Base-by-base conservation (phyloP, 2,888 invertebrate genomes). In the Vanessa cardui region DNA sequence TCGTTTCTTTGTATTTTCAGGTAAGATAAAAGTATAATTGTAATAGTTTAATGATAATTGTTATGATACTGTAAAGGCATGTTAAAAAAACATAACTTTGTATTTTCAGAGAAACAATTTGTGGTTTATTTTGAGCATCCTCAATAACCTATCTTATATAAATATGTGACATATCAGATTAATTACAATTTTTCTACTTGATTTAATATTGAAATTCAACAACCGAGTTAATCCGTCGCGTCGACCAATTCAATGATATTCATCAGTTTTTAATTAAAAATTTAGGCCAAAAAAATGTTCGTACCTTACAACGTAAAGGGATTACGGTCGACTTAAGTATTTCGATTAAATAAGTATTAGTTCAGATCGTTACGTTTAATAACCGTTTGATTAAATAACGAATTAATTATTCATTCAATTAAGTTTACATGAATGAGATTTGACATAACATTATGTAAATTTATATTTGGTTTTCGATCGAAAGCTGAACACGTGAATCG, bases 191-290 rank as follows among this genome's bases (percentile, higher is more conserved):
- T 26, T 66, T 64, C 33, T 54, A 52, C 60, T 54, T 60, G 33
- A 58, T 18, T 45, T 58, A 59, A 47, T 46, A 62, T 33, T 46
- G 21, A 52, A 45, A 54, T 6, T 26, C 52, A 54, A 54, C 16
- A n/a, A 54, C 54, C 31, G 54, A 69, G 59, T 62, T 59, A 62
- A 69, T 62, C 68, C 65, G 52, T 39, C 3, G 39, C 50, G 26
- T 62, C 26, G 62, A 66, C 18, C 33, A 18, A 44, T 50, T 21
- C 39, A 18, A 18, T 39, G 65, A 66, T 46, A 46, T 46, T 5
- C 52, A 54, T 61, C 60, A n/a, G 16, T 20, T 49, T 60, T 56
- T 56, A 66, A 66, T 61, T 66, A 61, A 21, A 59, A 54, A 54
- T 56, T 54, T 61, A 21, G 1, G 46, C 31, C 6, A 54, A 64